Evolutionary conservation across 2,888 invertebrate genomes (phyloP).

Genomic region (Phaedon cochleariae): DNA sequence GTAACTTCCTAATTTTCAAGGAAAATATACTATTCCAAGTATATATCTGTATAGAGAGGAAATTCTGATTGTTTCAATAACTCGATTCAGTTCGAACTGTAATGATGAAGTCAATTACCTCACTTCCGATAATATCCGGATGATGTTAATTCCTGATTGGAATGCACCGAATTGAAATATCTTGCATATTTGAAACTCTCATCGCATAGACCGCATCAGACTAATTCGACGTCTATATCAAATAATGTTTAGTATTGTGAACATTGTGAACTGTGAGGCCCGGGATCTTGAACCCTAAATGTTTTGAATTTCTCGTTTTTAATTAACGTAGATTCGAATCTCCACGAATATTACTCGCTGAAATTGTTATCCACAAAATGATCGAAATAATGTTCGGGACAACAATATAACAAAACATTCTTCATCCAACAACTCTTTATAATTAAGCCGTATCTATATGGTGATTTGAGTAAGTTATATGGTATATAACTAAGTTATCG

Average conservation of each 20-base stretch:
- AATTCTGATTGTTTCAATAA: slow-evolving; percentile 5
- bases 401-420: too few relatives aligned
- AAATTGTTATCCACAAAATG: background rate
- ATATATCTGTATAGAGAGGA: too few relatives aligned
- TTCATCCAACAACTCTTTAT: too few relatives aligned
- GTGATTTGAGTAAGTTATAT: too few relatives aligned
- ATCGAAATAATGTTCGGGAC: too few relatives aligned
- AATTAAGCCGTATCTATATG: too few relatives aligned
- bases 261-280: background rate
- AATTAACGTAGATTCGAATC: background rate
- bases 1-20: too few relatives aligned
- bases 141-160: background rate
- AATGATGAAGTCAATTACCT: background rate
- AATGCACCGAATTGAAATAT: background rate
- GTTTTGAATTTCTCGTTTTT: background rate
- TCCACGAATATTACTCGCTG: background rate
- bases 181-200: background rate
- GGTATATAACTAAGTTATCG: too few relatives aligned
- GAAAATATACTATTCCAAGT: too few relatives aligned
- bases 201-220: background rate
- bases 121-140: background rate
- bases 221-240: background rate
- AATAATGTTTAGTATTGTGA: background rate
- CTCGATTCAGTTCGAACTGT: background rate
- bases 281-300: background rate